A percentile compares a stretch with the other conserved stretches of the same genome.
Evolutionary conservation across 23 tunicate genomes (phyloP).

Genomic region (Halocynthia roretzi): DNA sequence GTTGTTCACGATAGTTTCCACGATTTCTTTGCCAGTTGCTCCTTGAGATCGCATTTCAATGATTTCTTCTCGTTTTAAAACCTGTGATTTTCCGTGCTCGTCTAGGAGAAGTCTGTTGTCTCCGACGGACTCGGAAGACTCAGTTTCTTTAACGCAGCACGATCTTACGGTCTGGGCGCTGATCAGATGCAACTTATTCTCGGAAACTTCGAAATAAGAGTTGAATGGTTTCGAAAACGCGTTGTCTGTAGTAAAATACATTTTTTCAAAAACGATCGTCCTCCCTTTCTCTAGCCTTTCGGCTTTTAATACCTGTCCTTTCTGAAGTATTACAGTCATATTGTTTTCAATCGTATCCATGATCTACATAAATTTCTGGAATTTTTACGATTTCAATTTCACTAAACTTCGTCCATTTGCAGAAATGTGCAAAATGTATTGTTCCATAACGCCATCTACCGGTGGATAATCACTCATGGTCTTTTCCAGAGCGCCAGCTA

Average conservation of each 20-base stretch:
- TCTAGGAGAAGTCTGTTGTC: constrained; percentile 32
- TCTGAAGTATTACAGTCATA: constrained; percentile 40
- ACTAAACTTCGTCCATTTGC: too few relatives aligned
- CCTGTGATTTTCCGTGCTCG: constrained; percentile 68
- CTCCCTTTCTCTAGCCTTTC: constrained; percentile 36
- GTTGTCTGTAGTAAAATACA: constrained; percentile 51
- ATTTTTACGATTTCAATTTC: too few relatives aligned
- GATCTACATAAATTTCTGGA: too few relatives aligned
- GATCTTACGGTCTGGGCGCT: too few relatives aligned
- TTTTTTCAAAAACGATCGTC: constrained; percentile 55
- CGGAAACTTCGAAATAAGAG: neutral
- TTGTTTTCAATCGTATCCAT: constrained; percentile 14
- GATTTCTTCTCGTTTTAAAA: constrained; percentile 50
- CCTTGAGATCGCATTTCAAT: constrained; percentile 58
- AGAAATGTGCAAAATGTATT: too few relatives aligned
- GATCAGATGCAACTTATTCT: too few relatives aligned
- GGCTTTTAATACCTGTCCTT: constrained; percentile 51
- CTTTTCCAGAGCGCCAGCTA: too few relatives aligned
- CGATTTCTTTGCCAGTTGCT: constrained; percentile 64
- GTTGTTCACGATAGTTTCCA: constrained; percentile 64
- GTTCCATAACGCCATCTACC: too few relatives aligned
- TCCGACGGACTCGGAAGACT: neutral
- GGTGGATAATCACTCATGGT: too few relatives aligned
- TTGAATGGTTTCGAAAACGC: constrained; percentile 21
- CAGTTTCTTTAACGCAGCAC: neutral